Evolutionary conservation across 2,888 invertebrate genomes (phyloP).

Genomic region (Seira sanloemensis): DNA sequence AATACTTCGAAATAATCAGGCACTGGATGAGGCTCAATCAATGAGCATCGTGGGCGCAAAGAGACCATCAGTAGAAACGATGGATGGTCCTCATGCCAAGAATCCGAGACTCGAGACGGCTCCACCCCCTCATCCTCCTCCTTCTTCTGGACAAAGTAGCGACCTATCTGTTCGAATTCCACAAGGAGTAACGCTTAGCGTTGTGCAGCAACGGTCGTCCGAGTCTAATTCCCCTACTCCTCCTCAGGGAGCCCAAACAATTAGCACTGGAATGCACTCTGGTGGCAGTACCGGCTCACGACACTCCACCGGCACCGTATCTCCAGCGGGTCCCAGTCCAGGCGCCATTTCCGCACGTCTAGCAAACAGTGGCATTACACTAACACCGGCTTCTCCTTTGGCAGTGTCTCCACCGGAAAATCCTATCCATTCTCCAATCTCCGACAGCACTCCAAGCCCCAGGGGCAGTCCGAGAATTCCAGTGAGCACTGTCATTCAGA

Average conservation of each 20-base stretch:
- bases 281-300: constrained; percentile 48
- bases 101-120: no score
- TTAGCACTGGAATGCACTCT: constrained; percentile 50
- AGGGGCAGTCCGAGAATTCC: constrained; percentile 27
- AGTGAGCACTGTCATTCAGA: constrained; percentile 27
- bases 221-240: background rate
- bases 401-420: constrained; percentile 31
- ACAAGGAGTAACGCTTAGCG: constrained; percentile 22
- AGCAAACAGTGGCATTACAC: constrained; percentile 69
- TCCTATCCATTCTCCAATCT: constrained; percentile 30
- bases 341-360: constrained; percentile 51
- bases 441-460: constrained; percentile 35
- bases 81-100: no score
- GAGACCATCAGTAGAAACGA: constrained; percentile 35
- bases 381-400: constrained; percentile 68
- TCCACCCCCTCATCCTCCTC: no score
- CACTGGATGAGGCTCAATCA: background rate
- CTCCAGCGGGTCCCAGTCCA: constrained; percentile 33
- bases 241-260: constrained; percentile 32
- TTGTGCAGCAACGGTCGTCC: background rate
- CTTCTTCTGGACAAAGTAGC: no score
- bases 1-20: constrained; percentile 30
- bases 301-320: constrained; percentile 42
- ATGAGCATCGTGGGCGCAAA: constrained; percentile 23
- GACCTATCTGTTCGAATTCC: constrained; percentile 2